Base-by-base conservation (phyloP, 2,113 vertebrate genomes). In the Rousettus leschenaultii region DNA sequence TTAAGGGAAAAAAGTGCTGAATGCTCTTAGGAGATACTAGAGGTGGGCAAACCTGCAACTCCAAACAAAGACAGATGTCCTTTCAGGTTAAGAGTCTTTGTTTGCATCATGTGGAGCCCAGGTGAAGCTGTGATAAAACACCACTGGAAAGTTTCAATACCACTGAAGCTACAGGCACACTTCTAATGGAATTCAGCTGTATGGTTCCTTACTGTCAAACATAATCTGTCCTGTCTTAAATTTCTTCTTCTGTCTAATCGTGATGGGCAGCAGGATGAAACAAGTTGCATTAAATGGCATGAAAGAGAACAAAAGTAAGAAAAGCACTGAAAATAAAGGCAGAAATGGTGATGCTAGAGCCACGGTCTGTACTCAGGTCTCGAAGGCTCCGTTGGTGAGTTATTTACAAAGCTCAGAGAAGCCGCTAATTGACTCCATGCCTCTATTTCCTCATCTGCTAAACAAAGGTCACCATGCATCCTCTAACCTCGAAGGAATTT, bases 401-500 rank as follows among this genome's bases (percentile, higher is more conserved):
- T 22, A n/a, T 13, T 18, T 63, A 35, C 21, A 59, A 82, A 79
- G 59, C n/a, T 68, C 53, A 16, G n/a, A n/a, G 2, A n/a, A 63
- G 85, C 51, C 43, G 13, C 22, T 24, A 3, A 38, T 51, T 0
- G 1, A 68, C 35, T 61, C 45, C 6, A 5, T 15, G 48, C 79
- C 48, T 16, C 61, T 1, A 6, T n/a, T 22, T 85, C 87, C 53
- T 70, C 65, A 15, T 28, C 40, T 55, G 63, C 55, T 59, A 45
- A 85, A 19, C 5, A 9, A 16, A n/a, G 14, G 63, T 75, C 93
- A 75, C 16, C 14, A 6, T 8, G 19, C 26, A n/a, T 19, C 74
- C 55, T 82, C 33, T 71, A 48, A 65, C 83, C 89, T 94, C 66
- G 63, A 45, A 79, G 80, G 55, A 63, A 73, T 79, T 89, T 19